These are phyloP conservation scores for Keiferia lycopersicella DNA, from an alignment of 2,888 invertebrate genomes.

Conservation along the genomic window DNA sequence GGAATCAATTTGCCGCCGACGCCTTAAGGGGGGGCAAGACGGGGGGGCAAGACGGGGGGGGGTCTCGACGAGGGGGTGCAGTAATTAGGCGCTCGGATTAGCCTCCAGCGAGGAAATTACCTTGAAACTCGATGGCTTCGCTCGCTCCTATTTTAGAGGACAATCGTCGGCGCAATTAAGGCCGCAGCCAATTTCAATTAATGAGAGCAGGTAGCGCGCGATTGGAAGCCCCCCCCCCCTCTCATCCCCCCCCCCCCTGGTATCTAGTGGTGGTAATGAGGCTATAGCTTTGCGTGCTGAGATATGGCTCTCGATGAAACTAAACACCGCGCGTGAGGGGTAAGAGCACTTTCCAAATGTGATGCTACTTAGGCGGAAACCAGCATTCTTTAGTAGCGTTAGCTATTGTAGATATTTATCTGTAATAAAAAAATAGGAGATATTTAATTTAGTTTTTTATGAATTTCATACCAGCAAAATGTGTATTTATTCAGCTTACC, in stretches of 20 bases:
- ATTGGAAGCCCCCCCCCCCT: constrained; percentile 17
- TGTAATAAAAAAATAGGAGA: too few species aligned
- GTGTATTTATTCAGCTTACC: too few species aligned
- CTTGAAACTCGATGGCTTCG: constrained; percentile 61
- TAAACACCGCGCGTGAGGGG: neutral
- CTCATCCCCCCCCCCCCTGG: neutral
- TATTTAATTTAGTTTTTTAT: too few species aligned
- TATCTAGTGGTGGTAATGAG: constrained; percentile 15
- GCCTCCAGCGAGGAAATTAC: constrained; percentile 66
- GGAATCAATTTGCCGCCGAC: constrained; percentile 45
- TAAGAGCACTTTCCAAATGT: neutral
- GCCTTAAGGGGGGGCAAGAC: constrained; percentile 23
- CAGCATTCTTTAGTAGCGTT: too few species aligned
- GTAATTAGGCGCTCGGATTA: constrained; percentile 74
- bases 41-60: constrained; percentile 26
- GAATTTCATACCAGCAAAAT: too few species aligned
- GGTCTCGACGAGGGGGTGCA: constrained; percentile 43
- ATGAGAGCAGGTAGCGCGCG: constrained; percentile 44
- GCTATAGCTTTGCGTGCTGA: constrained; percentile 11
- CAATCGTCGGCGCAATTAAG: constrained; percentile 47
- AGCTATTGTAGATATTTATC: too few species aligned
- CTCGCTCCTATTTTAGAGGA: constrained; percentile 43
- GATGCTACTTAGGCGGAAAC: too few species aligned
- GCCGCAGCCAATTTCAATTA: constrained; percentile 42
- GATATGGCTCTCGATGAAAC: constrained; percentile 14